Conservation (phyloP, 2,113 vertebrate species). For the Callipepla californica region DNA sequence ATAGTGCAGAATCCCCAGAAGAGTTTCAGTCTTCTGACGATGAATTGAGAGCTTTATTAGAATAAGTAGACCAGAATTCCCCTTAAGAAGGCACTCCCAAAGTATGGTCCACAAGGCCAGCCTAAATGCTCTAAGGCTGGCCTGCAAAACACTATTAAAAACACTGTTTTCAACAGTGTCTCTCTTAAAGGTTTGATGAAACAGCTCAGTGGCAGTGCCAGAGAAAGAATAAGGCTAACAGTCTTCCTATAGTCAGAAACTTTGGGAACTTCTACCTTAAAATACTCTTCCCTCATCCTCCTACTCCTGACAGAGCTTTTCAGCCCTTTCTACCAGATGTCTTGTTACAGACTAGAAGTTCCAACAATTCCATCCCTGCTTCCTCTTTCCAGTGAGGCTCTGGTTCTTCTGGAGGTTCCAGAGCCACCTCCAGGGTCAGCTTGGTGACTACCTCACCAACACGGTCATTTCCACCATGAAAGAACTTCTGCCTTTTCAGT, state of each 20-base stretch:
- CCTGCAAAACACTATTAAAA: background rate
- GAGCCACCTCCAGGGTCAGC: background rate
- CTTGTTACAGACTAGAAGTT: background rate
- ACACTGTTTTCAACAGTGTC: conserved; percentile 15
- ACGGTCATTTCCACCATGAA: background rate
- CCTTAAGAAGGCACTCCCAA: conserved; percentile 51
- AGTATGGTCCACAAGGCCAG: conserved; percentile 35
- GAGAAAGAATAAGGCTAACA: background rate
- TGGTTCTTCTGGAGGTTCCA: background rate
- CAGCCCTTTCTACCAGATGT: background rate
- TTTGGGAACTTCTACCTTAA: background rate
- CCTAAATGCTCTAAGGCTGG: conserved; percentile 18
- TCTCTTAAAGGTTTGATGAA: background rate
- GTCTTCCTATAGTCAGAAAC: background rate
- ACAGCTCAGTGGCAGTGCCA: background rate
- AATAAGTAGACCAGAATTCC: conserved; percentile 49
- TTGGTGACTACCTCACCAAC: background rate
- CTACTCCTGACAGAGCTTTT: background rate
- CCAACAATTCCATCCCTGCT: background rate
- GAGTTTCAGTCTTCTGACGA: conserved; percentile 61
- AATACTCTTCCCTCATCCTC: background rate
- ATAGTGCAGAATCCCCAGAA: conserved; percentile 67
- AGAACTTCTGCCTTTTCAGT: background rate
- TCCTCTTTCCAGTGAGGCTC: background rate
- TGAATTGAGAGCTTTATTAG: conserved; percentile 62